Evolutionary conservation across 2,797 vertebrate genomes (phyloP).

Genomic region (Meriones psammophilus): DNA sequence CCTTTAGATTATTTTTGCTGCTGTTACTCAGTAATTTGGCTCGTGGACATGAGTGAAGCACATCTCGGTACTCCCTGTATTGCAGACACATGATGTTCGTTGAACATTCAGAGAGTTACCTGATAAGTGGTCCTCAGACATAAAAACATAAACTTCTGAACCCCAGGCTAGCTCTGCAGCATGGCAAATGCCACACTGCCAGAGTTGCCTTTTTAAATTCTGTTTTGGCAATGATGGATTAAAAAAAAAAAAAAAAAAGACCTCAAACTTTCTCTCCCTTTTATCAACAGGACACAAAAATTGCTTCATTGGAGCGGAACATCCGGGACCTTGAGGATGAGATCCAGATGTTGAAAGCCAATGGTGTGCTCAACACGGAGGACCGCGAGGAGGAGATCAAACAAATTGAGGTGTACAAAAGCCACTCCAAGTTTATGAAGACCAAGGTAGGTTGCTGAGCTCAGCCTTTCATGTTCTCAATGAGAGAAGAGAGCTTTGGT

Average conservation of each 20-base stretch:
- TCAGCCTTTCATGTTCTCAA: conserved; percentile 59
- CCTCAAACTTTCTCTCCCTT: conserved; percentile 1
- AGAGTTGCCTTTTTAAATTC: conserved; percentile 46
- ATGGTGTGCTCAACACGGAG: conserved; percentile 95
- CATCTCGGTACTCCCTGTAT: not conserved
- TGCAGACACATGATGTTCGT: not conserved
- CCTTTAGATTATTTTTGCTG: conserved; percentile 8
- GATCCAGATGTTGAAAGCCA: conserved; percentile 98
- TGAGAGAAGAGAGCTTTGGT: conserved; percentile 58
- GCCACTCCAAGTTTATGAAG: conserved; percentile 99
- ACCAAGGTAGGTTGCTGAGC: conserved; percentile 91
- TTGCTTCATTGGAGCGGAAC: conserved; percentile 97
- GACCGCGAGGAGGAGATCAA: conserved; percentile 98
- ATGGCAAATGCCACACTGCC: not conserved
- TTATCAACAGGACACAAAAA: conserved; percentile 95
- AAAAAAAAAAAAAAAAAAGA: not conserved
- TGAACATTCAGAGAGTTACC: not conserved
- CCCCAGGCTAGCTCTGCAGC: not conserved
- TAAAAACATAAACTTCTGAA: conserved; percentile 32
- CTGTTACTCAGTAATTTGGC: conserved; percentile 47
- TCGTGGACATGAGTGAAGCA: conserved; percentile 19
- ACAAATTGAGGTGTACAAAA: conserved; percentile 99
- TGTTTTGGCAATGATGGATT: conserved; percentile 37
- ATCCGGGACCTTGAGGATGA: conserved; percentile 98
- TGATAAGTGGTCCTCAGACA: not conserved